These are phyloP conservation scores for Napeogenes sylphis DNA, from an alignment of 2,888 invertebrate species.

Conservation along the genomic window DNA sequence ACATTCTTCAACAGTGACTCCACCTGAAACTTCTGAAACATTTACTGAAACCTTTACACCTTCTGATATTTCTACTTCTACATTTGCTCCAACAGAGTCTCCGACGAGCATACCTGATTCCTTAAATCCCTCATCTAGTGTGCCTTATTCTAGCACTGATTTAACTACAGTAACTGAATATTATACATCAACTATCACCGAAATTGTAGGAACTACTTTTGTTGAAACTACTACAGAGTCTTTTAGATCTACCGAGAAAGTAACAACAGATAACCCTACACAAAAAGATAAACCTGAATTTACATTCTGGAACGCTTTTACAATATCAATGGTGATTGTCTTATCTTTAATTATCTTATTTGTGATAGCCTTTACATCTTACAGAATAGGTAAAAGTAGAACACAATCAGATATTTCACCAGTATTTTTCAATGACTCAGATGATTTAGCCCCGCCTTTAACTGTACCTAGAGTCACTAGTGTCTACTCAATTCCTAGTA, in stretches of 20 bases:
- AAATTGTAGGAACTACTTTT: neutral
- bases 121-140: too few species aligned
- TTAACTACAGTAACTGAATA: too few species aligned
- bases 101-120: too few species aligned
- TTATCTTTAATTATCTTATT: slow-evolving; percentile 33
- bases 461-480: slow-evolving; percentile 34
- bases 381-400: slow-evolving; percentile 39
- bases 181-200: too few species aligned
- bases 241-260: slow-evolving; percentile 10
- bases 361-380: slow-evolving; percentile 35
- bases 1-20: too few species aligned
- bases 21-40: too few species aligned
- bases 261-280: slow-evolving; percentile 8
- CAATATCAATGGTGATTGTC: slow-evolving; percentile 37
- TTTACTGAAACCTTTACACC: slow-evolving; percentile 12
- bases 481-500: slow-evolving; percentile 15
- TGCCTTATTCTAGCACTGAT: too few species aligned
- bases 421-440: slow-evolving; percentile 28
- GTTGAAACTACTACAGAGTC: slow-evolving; percentile 17
- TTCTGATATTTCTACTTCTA: neutral
- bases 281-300: slow-evolving; percentile 4
- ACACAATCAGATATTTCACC: slow-evolving; percentile 24
- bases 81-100: too few species aligned
- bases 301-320: slow-evolving; percentile 42
- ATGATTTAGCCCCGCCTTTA: slow-evolving; percentile 31